Percentiles rank a stretch among this genome's conserved stretches.
These are phyloP conservation scores for Eurytoma californica DNA, from an alignment of 2,888 invertebrate genomes.

Conservation along the genomic window DNA sequence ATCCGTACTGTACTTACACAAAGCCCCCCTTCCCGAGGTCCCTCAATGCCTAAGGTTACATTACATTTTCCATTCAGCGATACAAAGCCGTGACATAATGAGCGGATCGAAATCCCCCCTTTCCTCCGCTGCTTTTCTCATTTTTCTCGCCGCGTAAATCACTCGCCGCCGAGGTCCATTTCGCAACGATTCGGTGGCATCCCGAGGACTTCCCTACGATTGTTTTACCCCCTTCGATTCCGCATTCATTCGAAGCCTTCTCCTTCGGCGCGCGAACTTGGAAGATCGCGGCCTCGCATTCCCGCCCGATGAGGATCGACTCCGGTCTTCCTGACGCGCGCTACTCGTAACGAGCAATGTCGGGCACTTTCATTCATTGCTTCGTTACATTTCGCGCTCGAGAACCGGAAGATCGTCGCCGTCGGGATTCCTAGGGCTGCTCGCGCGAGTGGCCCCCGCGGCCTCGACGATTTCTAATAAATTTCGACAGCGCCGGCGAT, in stretches of 20 bases:
- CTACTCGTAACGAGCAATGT: constrained; percentile 8
- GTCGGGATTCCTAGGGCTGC: not conserved
- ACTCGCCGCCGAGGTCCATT: constrained; percentile 45
- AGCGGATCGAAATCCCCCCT: constrained; percentile 34
- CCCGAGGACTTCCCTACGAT: constrained; percentile 56
- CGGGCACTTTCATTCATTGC: constrained; percentile 25
- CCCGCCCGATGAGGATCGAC: constrained; percentile 63
- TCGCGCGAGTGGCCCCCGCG: not conserved
- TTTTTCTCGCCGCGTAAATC: constrained; percentile 41
- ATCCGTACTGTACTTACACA: not conserved
- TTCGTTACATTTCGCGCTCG: constrained; percentile 7
- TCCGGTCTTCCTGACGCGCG: constrained; percentile 9
- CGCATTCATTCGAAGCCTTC: not conserved
- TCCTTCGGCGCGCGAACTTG: constrained; percentile 48
- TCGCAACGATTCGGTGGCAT: constrained; percentile 62
- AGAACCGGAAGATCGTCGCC: constrained; percentile 25
- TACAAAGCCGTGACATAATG: constrained; percentile 41
- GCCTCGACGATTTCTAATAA: constrained; percentile 25
- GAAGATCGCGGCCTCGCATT: constrained; percentile 66
- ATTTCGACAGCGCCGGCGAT: constrained; percentile 37
- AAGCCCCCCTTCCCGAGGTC: too few species aligned
- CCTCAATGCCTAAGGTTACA: not conserved
- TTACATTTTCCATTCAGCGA: constrained; percentile 11
- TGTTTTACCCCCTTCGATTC: not conserved
- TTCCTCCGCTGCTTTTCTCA: constrained; percentile 26